Evolutionary conservation across 2,888 invertebrate species (phyloP), one percentile per base, ranked within the genome.

Genomic region (Tetragonisca angustula): DNA sequence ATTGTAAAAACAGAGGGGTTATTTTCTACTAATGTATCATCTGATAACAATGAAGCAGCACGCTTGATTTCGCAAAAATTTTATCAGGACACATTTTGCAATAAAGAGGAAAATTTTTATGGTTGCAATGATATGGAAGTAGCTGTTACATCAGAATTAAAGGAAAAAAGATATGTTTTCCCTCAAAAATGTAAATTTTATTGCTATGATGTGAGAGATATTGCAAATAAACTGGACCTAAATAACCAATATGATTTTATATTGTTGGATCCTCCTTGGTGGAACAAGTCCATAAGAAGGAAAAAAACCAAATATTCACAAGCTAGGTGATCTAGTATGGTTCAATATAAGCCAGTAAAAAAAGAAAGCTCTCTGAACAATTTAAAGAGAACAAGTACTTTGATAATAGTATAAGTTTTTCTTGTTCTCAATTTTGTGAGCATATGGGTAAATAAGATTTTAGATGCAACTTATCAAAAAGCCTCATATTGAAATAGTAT

Each of bases 181-280:
- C 98, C 98, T 36, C 93, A 95, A 78, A 95, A 95, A 67, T 96
- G 96, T 86, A 95, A 94, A 94, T 98, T 97, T 94, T 97, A 95
- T 92, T 97, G 97, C 88, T 96, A 96, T 92, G 95, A 96, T 90
- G 95, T 97, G 87, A 95, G 95, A 27, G 95, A 96, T 86, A 95
- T 97, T 0, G 93, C 94, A n/a, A 93, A 95, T 70, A 95, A 96
- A 88, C 94, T 96, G 68, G 90, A 94, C 49, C 94, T 95, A 79
- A 94, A 95, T 13, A 93, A 93, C 78, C 95, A 95, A 82, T 99
- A 96, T 95, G 97, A 99, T 94, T 95, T 98, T 75, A 96, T 99
- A 73, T 95, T 99, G 27, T 95, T 99, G 88, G 99, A 99, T 95
- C 99, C 99, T 54, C 99, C 99, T 0, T 99, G 99, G 99, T 97